Conservation (phyloP, 1,140 invertebrate species). For the Drosophila obscura region DNA sequence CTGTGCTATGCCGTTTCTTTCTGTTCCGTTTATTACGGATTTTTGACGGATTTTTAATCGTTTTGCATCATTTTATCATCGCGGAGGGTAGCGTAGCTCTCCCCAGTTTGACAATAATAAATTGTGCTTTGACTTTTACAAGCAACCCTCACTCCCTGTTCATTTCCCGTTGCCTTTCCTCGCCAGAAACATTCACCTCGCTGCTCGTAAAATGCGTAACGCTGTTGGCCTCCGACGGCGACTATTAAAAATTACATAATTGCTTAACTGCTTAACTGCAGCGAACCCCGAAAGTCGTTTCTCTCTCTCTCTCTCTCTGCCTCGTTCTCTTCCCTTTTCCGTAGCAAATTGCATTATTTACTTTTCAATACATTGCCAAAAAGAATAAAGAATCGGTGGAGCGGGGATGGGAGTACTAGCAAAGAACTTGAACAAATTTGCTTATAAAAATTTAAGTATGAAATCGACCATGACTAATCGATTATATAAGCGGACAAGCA, state of each 20-base stretch:
- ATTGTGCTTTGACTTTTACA: slow-evolving; percentile 71
- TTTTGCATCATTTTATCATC: slow-evolving; percentile 51
- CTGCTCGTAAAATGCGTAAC: slow-evolving; percentile 59
- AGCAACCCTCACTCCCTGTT: slow-evolving; percentile 23
- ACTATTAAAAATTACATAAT: slow-evolving; percentile 80
- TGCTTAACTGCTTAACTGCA: slow-evolving; percentile 73
- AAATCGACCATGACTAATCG: slow-evolving; percentile 72
- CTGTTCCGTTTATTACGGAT: slow-evolving; percentile 42
- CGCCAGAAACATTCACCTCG: neutral
- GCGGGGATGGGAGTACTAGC: neutral
- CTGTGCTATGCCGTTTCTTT: neutral
- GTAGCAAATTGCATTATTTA: slow-evolving; percentile 76
- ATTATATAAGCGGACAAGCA: slow-evolving; percentile 37
- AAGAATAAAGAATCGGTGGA: slow-evolving; percentile 7
- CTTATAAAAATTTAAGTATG: slow-evolving; percentile 68
- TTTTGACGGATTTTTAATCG: slow-evolving; percentile 61
- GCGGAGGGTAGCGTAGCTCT: slow-evolving; percentile 22
- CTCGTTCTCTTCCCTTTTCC: slow-evolving; percentile 13
- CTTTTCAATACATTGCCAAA: slow-evolving; percentile 66
- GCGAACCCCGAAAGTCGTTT: slow-evolving; percentile 38
- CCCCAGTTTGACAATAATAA: slow-evolving; percentile 68
- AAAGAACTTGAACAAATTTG: slow-evolving; percentile 64
- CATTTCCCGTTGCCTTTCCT: neutral
- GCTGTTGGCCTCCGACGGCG: slow-evolving; percentile 35
- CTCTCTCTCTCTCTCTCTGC: slow-evolving; percentile 12